These are phyloP conservation scores for Nylanderia fulva DNA, from an alignment of 1,140 invertebrate species.

Conservation along the genomic window DNA sequence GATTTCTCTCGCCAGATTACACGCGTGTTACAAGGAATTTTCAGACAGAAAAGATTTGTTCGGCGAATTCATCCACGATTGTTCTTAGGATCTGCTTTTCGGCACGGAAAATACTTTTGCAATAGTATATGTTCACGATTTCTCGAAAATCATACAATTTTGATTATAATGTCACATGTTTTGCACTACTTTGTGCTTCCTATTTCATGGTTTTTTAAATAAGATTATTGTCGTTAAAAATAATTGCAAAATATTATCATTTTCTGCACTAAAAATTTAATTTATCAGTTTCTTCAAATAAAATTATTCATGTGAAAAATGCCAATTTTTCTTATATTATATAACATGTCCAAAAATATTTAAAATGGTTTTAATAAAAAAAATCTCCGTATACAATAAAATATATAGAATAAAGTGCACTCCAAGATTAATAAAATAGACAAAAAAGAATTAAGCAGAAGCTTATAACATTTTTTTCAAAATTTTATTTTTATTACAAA, in stretches of 20 bases:
- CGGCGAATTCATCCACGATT: not conserved
- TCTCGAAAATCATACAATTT: not conserved
- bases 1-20: constrained; percentile 29
- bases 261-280: not conserved
- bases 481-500: not conserved
- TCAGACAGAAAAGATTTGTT: not conserved
- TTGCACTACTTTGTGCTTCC: not conserved
- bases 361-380: not conserved
- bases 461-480: not conserved
- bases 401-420: not conserved
- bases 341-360: not conserved
- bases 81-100: not conserved
- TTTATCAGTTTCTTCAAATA: not conserved
- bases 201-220: too few relatives aligned
- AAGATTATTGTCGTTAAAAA: too few relatives aligned
- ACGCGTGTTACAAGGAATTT: constrained; percentile 1
- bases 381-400: not conserved
- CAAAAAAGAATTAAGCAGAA: not conserved
- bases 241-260: too few relatives aligned
- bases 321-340: too few relatives aligned
- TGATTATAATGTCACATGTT: not conserved
- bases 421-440: not conserved
- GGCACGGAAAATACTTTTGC: not conserved
- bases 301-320: too few relatives aligned
- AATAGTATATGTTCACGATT: not conserved